Base-by-base conservation (phyloP, 2,113 vertebrate species). In the Pampusana beccarii region DNA sequence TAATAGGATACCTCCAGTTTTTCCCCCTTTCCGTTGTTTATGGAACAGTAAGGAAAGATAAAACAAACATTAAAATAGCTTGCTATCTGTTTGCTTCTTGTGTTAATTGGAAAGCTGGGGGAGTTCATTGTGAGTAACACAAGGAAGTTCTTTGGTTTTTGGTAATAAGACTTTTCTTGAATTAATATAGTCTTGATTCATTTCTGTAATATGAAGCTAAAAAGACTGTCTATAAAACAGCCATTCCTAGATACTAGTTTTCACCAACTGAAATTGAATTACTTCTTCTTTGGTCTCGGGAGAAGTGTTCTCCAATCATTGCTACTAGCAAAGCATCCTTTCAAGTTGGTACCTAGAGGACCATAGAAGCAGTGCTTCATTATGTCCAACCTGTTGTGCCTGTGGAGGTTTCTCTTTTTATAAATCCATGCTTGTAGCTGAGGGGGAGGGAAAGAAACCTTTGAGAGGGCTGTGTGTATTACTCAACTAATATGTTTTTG, bases 191-290 rank as follows among this genome's bases (percentile, higher is more conserved):
- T 79, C 77, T 94, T 96, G 95, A 95, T 95, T 96, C 77, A 85
- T 95, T 93, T 97, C 65, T 94, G 88, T 93, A 96, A 94, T 93
- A 95, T 92, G 86, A 91, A 92, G 44, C 88, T 96, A 94, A 94
- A 93, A 95, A 93, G 96, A 81, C 82, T 82, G 73, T 89, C 89
- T 95, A 53, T 96, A 95, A 93, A 95, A 81, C 90, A 95, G 66
- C 77, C 83, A 75, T 96, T 97, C 73, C 69, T 92, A 81, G 86
- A 85, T 87, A 89, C 82, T 92, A 44, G 88, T 94, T 96, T 84
- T 91, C 74, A 91, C 88, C 92, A 93, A 33, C 91, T 95, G 95
- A 96, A 97, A 96, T 96, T 94, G 93, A 94, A 95, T 96, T 96
- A 96, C 92, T 94, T 88, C 93, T 96, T 95, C 93, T 96, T 93